phyloP scores from a whole-genome alignment of 2,797 vertebrate genomes.

The Coendou prehensilis region DNA sequence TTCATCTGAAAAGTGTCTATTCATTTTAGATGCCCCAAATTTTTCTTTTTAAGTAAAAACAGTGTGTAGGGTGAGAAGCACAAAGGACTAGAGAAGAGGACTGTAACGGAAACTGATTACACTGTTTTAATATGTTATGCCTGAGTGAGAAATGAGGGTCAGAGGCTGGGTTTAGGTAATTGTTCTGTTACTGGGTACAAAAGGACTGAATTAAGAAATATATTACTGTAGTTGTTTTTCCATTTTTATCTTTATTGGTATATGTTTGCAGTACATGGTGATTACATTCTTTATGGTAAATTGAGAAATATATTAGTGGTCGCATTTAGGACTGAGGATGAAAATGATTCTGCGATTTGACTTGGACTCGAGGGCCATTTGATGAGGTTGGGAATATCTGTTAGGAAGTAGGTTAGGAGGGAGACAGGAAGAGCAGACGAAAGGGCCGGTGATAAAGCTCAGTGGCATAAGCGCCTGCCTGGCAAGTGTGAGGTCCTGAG shows the following conservation, averaged over 20 bases:
- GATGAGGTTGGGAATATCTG: not conserved
- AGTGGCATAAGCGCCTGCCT: too few species aligned
- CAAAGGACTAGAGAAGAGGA: conserved; percentile 3
- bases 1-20: not conserved
- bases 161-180: not conserved
- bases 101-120: conserved; percentile 14
- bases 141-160: conserved; percentile 25
- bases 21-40: not conserved
- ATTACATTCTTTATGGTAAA: not conserved
- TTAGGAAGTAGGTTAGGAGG: not conserved
- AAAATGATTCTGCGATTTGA: not conserved
- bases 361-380: not conserved
- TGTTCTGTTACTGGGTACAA: not conserved
- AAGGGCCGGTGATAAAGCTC: not conserved
- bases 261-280: not conserved
- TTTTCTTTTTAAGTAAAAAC: not conserved
- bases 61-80: not conserved
- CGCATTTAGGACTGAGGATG: not conserved
- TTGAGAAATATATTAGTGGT: not conserved
- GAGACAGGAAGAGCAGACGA: not conserved
- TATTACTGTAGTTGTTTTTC: not conserved
- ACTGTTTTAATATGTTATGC: conserved; percentile 5
- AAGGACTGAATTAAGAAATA: not conserved
- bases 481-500: too few species aligned
- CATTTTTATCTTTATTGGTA: not conserved